phyloP scores from a whole-genome alignment of 2,888 invertebrate genomes.

The Brachyopa scutellaris region DNA sequence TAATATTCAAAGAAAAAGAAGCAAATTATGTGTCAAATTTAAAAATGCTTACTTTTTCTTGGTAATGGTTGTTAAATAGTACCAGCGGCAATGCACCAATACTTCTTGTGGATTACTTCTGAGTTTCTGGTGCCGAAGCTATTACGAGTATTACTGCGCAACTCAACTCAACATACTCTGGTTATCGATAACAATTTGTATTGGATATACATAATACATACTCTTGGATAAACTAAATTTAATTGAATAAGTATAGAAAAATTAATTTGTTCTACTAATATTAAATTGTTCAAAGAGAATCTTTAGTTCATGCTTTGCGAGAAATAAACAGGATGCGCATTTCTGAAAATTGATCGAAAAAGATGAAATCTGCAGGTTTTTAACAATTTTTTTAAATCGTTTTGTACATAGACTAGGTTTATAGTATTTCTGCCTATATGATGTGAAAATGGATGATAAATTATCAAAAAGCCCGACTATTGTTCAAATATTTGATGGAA shows the following conservation, averaged over 20 bases:
- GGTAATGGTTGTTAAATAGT: slow-evolving; percentile 19
- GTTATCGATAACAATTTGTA: slow-evolving; percentile 7
- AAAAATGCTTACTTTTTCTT: background rate
- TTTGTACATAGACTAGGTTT: too few relatives aligned
- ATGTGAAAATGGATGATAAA: too few relatives aligned
- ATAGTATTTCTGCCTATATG: too few relatives aligned
- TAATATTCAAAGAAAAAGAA: background rate
- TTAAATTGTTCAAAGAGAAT: too few relatives aligned
- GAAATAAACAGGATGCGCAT: too few relatives aligned
- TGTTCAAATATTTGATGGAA: too few relatives aligned
- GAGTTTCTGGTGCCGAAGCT: slow-evolving; percentile 42
- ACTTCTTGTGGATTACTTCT: slow-evolving; percentile 61
- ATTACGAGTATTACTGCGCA: slow-evolving; percentile 1
- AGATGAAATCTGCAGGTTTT: too few relatives aligned
- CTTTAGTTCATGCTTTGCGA: too few relatives aligned
- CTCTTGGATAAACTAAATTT: slow-evolving; percentile 51
- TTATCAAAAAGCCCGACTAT: too few relatives aligned
- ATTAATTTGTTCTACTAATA: too few relatives aligned
- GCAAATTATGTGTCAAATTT: background rate
- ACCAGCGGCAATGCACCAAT: slow-evolving; percentile 60
- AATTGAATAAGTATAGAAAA: slow-evolving; percentile 47
- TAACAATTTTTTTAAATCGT: too few relatives aligned
- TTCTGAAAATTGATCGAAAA: too few relatives aligned
- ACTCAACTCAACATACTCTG: slow-evolving; percentile 38
- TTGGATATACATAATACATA: slow-evolving; percentile 49